These are phyloP conservation scores for Drosophila mojavensis DNA, from an alignment of 1,140 invertebrate genomes.

Conservation along the genomic window DNA sequence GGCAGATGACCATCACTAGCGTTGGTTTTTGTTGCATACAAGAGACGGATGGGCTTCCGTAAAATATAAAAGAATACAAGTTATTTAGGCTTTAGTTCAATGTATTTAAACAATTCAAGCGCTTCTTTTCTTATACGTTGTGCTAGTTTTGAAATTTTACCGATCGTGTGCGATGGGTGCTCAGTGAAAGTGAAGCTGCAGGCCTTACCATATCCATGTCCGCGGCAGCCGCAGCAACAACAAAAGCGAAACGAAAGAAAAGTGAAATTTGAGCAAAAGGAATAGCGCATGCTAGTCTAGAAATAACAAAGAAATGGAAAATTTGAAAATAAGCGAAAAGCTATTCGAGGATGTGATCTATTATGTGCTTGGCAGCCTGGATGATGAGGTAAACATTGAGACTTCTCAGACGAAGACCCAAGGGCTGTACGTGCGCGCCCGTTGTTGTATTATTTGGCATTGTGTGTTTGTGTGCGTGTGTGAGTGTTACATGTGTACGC, in stretches of 20 bases:
- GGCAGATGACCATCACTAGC: constrained; percentile 28
- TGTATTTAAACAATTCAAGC: constrained; percentile 37
- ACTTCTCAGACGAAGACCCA: neutral
- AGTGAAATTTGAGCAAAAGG: constrained; percentile 61
- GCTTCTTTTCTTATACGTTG: constrained; percentile 35
- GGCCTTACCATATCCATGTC: constrained; percentile 51
- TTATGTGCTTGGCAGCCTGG: constrained; percentile 74
- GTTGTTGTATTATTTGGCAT: constrained; percentile 30
- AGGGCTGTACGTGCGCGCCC: constrained; percentile 38
- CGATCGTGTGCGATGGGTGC: constrained; percentile 1
- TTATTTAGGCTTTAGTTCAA: constrained; percentile 22
- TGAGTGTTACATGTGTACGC: constrained; percentile 11
- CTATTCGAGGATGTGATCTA: constrained; percentile 78
- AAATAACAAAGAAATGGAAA: constrained; percentile 63
- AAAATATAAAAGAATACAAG: constrained; percentile 29
- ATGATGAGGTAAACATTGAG: constrained; percentile 73
- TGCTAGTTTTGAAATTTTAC: constrained; percentile 28
- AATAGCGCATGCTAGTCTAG: constrained; percentile 36
- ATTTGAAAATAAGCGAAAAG: constrained; percentile 75
- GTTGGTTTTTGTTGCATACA: constrained; percentile 51
- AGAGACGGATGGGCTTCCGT: constrained; percentile 31
- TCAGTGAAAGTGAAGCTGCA: constrained; percentile 32
- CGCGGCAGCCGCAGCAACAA: constrained; percentile 64
- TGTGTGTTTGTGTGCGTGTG: constrained; percentile 15
- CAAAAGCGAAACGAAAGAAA: constrained; percentile 63